These are phyloP conservation scores for Mesorhabditis spiculigera DNA, from an alignment of 2,888 invertebrate genomes.

Conservation along the genomic window DNA sequence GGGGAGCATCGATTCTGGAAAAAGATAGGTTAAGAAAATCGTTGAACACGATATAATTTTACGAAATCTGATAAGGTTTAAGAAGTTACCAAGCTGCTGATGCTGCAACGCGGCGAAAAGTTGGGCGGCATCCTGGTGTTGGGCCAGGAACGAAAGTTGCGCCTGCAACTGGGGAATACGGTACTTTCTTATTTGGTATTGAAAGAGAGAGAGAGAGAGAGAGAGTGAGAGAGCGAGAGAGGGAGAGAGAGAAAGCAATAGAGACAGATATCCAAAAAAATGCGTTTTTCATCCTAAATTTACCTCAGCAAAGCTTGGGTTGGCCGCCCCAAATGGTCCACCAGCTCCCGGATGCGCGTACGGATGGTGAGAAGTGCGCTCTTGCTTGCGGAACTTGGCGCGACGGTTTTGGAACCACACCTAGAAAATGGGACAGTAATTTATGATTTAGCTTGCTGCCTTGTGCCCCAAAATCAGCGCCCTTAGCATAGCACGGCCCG, in stretches of 20 bases:
- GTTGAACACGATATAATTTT: background rate
- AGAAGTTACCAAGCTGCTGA: slow-evolving; percentile 21
- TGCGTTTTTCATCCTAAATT: background rate
- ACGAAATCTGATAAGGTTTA: background rate
- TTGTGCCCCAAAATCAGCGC: no score
- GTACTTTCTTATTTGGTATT: background rate
- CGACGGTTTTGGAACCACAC: slow-evolving; percentile 57
- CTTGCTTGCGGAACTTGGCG: slow-evolving; percentile 52
- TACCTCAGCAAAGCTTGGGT: background rate
- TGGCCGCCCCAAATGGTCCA: background rate
- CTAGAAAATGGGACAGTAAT: slow-evolving; percentile 15
- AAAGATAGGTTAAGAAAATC: background rate
- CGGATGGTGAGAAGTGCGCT: slow-evolving; percentile 28
- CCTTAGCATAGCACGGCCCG: no score
- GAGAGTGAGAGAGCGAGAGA: no score
- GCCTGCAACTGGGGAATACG: background rate
- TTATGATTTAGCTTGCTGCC: no score
- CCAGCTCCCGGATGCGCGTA: slow-evolving; percentile 21
- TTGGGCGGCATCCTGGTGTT: background rate
- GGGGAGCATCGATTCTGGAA: slow-evolving; percentile 8
- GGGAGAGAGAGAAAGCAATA: no score
- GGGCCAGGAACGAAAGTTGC: background rate
- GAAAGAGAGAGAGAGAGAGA: no score
- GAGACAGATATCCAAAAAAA: no score
- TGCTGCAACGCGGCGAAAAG: slow-evolving; percentile 17